These are phyloP conservation scores for Plestiodon gilberti DNA, from an alignment of 2,113 vertebrate genomes.

Conservation along the genomic window DNA sequence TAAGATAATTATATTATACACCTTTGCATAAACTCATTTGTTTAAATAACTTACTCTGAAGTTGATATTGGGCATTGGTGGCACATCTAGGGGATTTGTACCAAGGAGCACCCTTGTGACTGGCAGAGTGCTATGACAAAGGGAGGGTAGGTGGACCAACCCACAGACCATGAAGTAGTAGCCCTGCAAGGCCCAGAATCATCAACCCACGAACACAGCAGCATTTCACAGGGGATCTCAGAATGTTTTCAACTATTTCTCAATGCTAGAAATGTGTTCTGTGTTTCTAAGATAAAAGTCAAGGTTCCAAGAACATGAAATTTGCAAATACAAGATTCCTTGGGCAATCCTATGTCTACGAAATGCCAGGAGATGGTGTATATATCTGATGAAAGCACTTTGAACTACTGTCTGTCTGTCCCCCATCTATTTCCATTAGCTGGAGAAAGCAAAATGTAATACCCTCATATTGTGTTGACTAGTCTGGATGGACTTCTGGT, in stretches of 20 bases:
- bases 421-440: neutral
- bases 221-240: neutral
- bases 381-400: neutral
- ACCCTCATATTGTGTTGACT: too few relatives aligned
- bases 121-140: neutral
- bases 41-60: too few relatives aligned
- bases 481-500: neutral
- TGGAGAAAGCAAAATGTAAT: neutral
- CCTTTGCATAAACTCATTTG: too few relatives aligned
- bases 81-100: too few relatives aligned
- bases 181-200: neutral
- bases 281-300: neutral
- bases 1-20: too few relatives aligned
- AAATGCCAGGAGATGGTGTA: neutral
- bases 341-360: neutral
- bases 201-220: neutral
- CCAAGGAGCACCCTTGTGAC: too few relatives aligned
- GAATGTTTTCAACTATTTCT: neutral
- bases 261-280: neutral
- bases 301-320: neutral
- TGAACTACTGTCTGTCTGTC: neutral
- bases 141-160: neutral
- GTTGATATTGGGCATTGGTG: too few relatives aligned
- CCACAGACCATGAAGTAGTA: too few relatives aligned
- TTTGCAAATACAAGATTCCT: neutral